Percentiles rank a stretch among this genome's conserved stretches.
phyloP scores from a whole-genome alignment of 2,113 vertebrate species.

The Lagenorhynchus albirostris region DNA sequence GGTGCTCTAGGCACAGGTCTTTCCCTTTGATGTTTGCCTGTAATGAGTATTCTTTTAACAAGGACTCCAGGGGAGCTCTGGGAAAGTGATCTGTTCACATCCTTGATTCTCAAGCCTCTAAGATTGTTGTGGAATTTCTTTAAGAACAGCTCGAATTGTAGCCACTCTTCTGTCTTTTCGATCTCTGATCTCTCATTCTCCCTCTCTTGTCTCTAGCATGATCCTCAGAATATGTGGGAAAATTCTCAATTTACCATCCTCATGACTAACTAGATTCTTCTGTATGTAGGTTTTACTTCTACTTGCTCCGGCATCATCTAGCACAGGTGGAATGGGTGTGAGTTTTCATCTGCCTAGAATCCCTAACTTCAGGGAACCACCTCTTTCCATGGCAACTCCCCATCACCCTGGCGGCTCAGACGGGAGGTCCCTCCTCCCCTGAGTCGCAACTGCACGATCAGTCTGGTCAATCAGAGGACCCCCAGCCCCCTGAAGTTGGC shows the following conservation, averaged over 20 bases:
- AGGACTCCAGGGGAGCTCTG: not conserved
- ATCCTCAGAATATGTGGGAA: not conserved
- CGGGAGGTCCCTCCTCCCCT: not conserved
- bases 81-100: not conserved
- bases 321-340: accelerated
- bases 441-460: not conserved
- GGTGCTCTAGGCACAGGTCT: not conserved
- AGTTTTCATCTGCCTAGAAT: not conserved
- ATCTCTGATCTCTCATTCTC: not conserved
- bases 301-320: not conserved
- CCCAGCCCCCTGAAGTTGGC: not conserved
- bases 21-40: not conserved
- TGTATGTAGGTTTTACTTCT: not conserved
- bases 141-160: not conserved
- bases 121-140: not conserved
- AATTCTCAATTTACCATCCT: not conserved
- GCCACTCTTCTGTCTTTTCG: not conserved
- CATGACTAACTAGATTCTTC: not conserved
- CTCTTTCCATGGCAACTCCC: not conserved
- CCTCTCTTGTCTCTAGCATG: not conserved
- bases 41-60: not conserved
- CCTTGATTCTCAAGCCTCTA: not conserved
- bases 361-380: not conserved
- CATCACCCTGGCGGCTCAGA: not conserved
- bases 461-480: not conserved